A percentile compares a stretch with the other conserved stretches of the same genome.
These are phyloP conservation scores for Tetragonisca angustula DNA, from an alignment of 2,888 invertebrate species.

Conservation along the genomic window DNA sequence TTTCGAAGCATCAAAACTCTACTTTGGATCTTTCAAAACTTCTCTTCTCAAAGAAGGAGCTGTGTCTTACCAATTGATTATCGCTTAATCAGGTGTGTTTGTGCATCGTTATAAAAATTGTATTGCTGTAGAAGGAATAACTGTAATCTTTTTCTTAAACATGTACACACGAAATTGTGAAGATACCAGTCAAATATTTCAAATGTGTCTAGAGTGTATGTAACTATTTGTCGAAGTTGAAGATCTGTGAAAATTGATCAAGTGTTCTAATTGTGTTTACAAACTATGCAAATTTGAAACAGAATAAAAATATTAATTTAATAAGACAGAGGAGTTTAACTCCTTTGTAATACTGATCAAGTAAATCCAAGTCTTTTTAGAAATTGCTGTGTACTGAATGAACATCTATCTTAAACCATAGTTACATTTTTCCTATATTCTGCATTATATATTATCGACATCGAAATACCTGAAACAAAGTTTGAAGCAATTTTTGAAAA, in stretches of 20 bases:
- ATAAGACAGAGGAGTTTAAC: neutral
- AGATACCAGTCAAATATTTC: slow-evolving; percentile 32
- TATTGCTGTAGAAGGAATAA: slow-evolving; percentile 5
- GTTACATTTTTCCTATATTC: slow-evolving; percentile 14
- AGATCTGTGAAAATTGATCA: neutral
- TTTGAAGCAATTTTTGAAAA: slow-evolving; percentile 7
- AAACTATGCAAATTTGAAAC: slow-evolving; percentile 12
- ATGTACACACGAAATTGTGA: slow-evolving; percentile 22
- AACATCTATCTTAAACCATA: slow-evolving; percentile 20
- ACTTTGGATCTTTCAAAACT: slow-evolving; percentile 8
- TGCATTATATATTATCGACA: neutral
- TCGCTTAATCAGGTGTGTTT: slow-evolving; percentile 9
- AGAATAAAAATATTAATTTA: slow-evolving; percentile 20
- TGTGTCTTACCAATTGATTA: slow-evolving; percentile 36
- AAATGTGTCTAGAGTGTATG: slow-evolving; percentile 6
- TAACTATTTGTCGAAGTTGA: neutral
- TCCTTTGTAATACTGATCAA: neutral
- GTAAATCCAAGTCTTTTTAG: neutral
- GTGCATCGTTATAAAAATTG: neutral
- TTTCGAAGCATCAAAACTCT: slow-evolving; percentile 28
- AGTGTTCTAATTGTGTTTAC: slow-evolving; percentile 30
- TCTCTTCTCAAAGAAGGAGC: neutral
- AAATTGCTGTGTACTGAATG: neutral
- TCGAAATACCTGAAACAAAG: neutral
- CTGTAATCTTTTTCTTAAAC: neutral